Base-by-base conservation (phyloP, 2,113 vertebrate species). In the Amia ocellicauda region DNA sequence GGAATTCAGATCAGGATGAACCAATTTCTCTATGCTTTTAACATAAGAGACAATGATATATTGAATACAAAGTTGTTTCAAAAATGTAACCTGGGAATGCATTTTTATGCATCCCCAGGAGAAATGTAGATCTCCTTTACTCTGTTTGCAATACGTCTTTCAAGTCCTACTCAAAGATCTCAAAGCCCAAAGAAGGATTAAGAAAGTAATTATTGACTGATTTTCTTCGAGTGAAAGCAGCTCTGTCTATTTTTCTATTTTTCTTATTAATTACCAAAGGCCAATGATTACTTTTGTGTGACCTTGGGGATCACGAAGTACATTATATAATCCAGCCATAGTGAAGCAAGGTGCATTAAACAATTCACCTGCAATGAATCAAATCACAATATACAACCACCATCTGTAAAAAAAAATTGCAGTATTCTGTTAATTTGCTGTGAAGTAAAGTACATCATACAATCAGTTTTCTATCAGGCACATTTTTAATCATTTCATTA, bases 81-180 rank as follows among this genome's bases (percentile, higher is more conserved):
- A 9, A 22, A 69, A 45, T 45, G 47, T 9, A 64, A 26, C 14
- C 28, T 28, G 4, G n/a, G 27, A 58, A 67, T 54, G 41, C 10
- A 29, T 58, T 66, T 61, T 64, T 20, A 49, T 51, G 28, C 55
- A 19, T 55, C 58, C 69, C 68, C 22, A 0, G 54, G 54, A 68
- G 74, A 69, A 54, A 69, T 65, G 66, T 69, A n/a, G 54, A 74
- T 67, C 60, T 24, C 69, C 60, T 36, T 26, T 23, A 14, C 64
- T 73, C 68, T n/a, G n/a, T n/a, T 55, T 61, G 61, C 71, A 69
- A 61, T 70, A 68, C 49, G 58, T 72, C 75, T 82, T 80, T 78
- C 72, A 74, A 58, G 73, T 56, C 43, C 42, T 42, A 62, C 26
- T 27, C 24, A 36, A 36, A 14, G 11, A 56, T 26, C 11, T 13